phyloP scores from a whole-genome alignment of 2,888 invertebrate genomes.

The Phytoseiulus persimilis region DNA sequence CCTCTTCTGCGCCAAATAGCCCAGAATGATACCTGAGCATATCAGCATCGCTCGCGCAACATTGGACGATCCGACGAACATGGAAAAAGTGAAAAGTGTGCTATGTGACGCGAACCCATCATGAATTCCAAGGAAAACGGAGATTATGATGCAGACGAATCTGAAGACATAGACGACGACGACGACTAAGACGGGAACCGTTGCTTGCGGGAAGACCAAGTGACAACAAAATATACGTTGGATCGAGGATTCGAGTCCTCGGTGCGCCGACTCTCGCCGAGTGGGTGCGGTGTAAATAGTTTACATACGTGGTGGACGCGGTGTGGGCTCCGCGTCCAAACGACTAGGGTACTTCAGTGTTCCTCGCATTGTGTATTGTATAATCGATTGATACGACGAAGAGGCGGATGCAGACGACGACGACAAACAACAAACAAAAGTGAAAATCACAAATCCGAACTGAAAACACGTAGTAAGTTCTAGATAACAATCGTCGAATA shows the following conservation, averaged over 20 bases:
- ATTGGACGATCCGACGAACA: background rate
- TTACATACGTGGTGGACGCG: background rate
- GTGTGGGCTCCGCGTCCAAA: background rate
- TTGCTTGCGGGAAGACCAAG: conserved; percentile 17
- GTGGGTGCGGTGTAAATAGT: background rate
- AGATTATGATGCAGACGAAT: background rate
- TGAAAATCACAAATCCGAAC: background rate
- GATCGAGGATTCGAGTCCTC: background rate
- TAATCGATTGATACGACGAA: background rate
- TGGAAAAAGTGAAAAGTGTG: background rate
- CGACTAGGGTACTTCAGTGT: background rate
- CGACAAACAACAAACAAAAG: background rate
- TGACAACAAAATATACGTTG: conserved; percentile 37
- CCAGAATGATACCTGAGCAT: background rate
- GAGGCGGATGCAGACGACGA: background rate
- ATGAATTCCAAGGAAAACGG: background rate
- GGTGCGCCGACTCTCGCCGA: background rate
- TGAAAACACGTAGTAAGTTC: background rate
- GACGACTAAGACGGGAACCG: background rate
- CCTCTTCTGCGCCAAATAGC: background rate
- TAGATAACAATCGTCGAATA: background rate
- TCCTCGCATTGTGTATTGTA: background rate
- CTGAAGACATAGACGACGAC: background rate
- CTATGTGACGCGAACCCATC: background rate
- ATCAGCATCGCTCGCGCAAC: conserved; percentile 5